phyloP scores from a whole-genome alignment of 1,140 invertebrate species.

The Drosophila yakuba region DNA sequence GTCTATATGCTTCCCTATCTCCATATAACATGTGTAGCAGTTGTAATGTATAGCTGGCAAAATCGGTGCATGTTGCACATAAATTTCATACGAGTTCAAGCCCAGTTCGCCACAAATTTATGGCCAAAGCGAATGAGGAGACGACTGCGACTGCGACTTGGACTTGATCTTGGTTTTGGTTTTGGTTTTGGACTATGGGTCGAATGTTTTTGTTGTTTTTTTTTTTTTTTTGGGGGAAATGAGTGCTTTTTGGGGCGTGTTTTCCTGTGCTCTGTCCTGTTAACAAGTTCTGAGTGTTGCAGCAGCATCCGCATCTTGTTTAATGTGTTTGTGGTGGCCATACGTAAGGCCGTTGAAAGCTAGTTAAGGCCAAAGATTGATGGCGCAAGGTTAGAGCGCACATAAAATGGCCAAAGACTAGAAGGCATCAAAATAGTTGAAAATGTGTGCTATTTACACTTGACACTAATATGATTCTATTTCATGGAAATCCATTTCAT shows the following conservation, averaged over 20 bases:
- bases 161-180: conserved; percentile 1
- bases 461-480: conserved; percentile 18
- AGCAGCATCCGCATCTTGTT: conserved; percentile 39
- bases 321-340: conserved; percentile 26
- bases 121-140: conserved; percentile 49
- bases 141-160: conserved; percentile 25
- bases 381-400: conserved; percentile 38
- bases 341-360: conserved; percentile 11
- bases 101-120: conserved; percentile 67
- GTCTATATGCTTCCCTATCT: conserved; percentile 39
- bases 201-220: conserved; percentile 11
- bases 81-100: conserved; percentile 77
- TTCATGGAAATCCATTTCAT: conserved; percentile 13
- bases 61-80: conserved; percentile 74
- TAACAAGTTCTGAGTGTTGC: conserved; percentile 62
- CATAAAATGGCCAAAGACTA: conserved; percentile 9
- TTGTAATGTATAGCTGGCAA: conserved; percentile 68
- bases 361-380: conserved; percentile 30
- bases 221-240: conserved; percentile 7
- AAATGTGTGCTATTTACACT: conserved; percentile 13
- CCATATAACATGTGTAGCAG: conserved; percentile 67
- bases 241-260: conserved; percentile 46
- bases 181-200: conserved; percentile 6
- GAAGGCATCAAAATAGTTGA: conserved; percentile 1
- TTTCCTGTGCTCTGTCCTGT: conserved; percentile 59